Conservation (phyloP, 2,888 invertebrate species). For the Bhutanitis thaidina region DNA sequence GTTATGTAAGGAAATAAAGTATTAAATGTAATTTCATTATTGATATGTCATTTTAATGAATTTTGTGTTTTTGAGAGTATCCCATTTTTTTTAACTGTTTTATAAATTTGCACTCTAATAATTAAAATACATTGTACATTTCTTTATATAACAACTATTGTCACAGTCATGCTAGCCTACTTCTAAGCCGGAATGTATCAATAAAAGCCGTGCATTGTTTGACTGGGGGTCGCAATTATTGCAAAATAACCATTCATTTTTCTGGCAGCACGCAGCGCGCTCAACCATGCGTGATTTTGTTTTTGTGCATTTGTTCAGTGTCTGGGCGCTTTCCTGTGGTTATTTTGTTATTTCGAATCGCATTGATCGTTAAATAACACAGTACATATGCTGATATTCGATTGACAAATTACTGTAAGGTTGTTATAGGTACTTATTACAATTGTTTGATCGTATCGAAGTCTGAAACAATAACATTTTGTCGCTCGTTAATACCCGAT, state of each 20-base stretch:
- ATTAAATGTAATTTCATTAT: conserved; percentile 18
- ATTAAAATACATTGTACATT: too few species aligned
- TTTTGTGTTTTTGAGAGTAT: too few species aligned
- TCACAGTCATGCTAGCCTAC: not conserved
- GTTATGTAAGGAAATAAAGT: conserved; percentile 14
- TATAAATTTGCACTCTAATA: too few species aligned
- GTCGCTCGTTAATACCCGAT: conserved; percentile 18
- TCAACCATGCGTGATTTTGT: conserved; percentile 71
- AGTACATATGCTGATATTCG: conserved; percentile 40
- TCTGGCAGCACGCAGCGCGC: conserved; percentile 54
- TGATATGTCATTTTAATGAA: not conserved
- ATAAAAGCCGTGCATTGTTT: conserved; percentile 38
- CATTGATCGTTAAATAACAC: conserved; percentile 60
- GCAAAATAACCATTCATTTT: conserved; percentile 71
- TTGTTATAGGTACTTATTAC: too few species aligned
- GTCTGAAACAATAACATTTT: not conserved
- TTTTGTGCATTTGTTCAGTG: conserved; percentile 71
- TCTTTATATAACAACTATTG: not conserved
- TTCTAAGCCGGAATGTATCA: conserved; percentile 25
- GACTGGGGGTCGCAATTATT: conserved; percentile 57
- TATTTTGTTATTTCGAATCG: conserved; percentile 60
- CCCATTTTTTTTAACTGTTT: too few species aligned
- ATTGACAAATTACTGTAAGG: too few species aligned
- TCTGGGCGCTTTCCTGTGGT: conserved; percentile 63
- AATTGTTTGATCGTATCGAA: not conserved